phyloP scores from a whole-genome alignment of 2,797 vertebrate genomes.

The Typhlichthys eigenmanni region DNA sequence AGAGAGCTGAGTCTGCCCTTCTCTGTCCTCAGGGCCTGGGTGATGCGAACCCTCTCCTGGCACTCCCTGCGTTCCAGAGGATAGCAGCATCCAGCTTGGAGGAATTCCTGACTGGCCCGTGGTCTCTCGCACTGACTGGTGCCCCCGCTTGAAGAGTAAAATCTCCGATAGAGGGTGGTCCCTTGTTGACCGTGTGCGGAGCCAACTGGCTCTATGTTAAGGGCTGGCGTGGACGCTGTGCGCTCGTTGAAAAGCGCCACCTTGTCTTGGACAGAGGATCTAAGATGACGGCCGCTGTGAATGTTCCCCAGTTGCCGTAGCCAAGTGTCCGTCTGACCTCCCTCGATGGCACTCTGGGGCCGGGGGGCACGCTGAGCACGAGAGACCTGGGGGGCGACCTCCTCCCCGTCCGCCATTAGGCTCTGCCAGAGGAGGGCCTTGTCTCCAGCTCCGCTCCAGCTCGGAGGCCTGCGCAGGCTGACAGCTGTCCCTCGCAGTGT shows the following conservation, averaged over 20 bases:
- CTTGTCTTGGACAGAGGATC: constrained; percentile 13
- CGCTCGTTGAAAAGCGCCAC: constrained; percentile 35
- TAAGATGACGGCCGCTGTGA: constrained; percentile 33
- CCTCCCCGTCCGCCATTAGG: constrained; percentile 45
- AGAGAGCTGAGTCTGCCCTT: constrained; percentile 63
- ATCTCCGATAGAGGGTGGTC: constrained; percentile 27
- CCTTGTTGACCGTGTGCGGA: constrained; percentile 18
- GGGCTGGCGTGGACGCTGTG: constrained; percentile 49
- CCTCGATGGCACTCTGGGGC: constrained; percentile 75
- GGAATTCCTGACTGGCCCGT: constrained; percentile 65
- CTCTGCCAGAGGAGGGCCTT: constrained; percentile 63
- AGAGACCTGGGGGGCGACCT: constrained; percentile 30
- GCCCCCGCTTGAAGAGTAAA: constrained; percentile 48
- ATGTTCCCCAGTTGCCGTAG: constrained; percentile 61
- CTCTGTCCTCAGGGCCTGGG: constrained; percentile 56
- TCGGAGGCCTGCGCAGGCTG: constrained; percentile 46
- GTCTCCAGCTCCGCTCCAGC: constrained; percentile 71
- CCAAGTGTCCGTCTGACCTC: constrained; percentile 67
- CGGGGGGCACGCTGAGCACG: constrained; percentile 38
- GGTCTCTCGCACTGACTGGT: constrained; percentile 51
- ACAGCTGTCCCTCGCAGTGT: constrained; percentile 61
- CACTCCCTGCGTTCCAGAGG: constrained; percentile 45
- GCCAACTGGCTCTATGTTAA: constrained; percentile 25
- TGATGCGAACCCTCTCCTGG: constrained; percentile 66
- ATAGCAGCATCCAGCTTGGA: constrained; percentile 26